Conservation (phyloP, 2,113 vertebrate species). For the Cheilinus undulatus region DNA sequence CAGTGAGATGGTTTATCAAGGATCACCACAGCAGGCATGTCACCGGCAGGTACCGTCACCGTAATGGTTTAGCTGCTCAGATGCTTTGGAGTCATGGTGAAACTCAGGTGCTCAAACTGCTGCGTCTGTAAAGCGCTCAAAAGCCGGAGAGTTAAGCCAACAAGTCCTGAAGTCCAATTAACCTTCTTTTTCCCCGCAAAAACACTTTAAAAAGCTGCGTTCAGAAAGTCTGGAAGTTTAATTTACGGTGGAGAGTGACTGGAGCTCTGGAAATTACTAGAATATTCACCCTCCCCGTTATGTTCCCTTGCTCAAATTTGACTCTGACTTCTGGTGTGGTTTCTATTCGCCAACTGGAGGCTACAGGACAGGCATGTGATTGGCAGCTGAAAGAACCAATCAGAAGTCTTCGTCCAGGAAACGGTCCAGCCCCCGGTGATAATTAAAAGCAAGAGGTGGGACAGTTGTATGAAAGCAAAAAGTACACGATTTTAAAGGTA, state of each 20-base stretch:
- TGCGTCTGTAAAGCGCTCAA: constrained; percentile 29
- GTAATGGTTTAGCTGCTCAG: constrained; percentile 12
- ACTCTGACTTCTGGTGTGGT: constrained; percentile 78
- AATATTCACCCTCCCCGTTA: neutral
- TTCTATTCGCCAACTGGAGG: constrained; percentile 50
- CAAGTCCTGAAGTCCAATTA: constrained; percentile 65
- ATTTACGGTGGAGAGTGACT: neutral
- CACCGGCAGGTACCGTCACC: constrained; percentile 15
- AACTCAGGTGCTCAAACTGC: constrained; percentile 53
- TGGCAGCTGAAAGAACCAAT: constrained; percentile 62
- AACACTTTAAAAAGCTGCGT: neutral
- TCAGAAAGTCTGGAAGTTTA: neutral
- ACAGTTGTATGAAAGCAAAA: constrained; percentile 34
- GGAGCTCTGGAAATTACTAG: neutral
- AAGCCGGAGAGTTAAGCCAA: constrained; percentile 43
- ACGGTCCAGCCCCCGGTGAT: constrained; percentile 52
- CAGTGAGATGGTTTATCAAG: constrained; percentile 8
- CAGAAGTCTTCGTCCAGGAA: constrained; percentile 22
- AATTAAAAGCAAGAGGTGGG: constrained; percentile 71
- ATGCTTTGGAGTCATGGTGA: constrained; percentile 42
- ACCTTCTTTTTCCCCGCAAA: neutral
- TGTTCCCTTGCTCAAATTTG: constrained; percentile 44
- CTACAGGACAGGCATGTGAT: constrained; percentile 46
- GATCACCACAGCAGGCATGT: constrained; percentile 32
- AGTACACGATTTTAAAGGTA: constrained; percentile 6